A percentile compares a stretch with the other conserved stretches of the same genome.
Evolutionary conservation across 2,797 vertebrate species (phyloP).

Genomic region (Apogon hyalosoma): DNA sequence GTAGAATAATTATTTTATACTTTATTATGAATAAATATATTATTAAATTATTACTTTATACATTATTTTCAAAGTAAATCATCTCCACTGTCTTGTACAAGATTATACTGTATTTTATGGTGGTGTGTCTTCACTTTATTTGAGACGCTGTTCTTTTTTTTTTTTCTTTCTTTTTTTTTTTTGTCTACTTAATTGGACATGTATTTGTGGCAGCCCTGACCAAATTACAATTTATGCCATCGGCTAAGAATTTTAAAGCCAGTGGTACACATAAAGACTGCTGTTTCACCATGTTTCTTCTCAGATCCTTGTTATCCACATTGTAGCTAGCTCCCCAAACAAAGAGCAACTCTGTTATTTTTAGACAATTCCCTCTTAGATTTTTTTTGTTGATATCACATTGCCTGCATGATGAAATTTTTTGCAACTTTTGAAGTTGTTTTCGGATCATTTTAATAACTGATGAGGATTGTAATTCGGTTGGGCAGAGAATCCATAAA

Average conservation of each 20-base stretch:
- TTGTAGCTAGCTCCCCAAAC: constrained; percentile 34
- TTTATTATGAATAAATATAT: background rate
- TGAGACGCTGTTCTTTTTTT: constrained; percentile 15
- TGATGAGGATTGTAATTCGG: constrained; percentile 71
- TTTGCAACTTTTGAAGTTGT: constrained; percentile 44
- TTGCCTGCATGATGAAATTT: constrained; percentile 56
- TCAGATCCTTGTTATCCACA: constrained; percentile 29
- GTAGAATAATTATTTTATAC: too few species aligned
- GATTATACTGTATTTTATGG: constrained; percentile 52
- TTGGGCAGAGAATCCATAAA: constrained; percentile 86
- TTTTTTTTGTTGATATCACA: constrained; percentile 25
- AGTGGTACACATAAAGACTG: constrained; percentile 82
- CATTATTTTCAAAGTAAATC: constrained; percentile 1
- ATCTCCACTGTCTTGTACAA: constrained; percentile 43
- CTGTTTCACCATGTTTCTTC: constrained; percentile 73
- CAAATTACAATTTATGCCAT: constrained; percentile 59
- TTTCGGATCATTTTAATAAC: constrained; percentile 27
- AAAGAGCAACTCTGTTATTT: constrained; percentile 19
- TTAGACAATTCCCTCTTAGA: constrained; percentile 1
- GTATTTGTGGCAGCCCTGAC: constrained; percentile 82
- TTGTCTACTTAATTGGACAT: constrained; percentile 74
- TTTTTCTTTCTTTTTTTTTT: constrained; percentile 23
- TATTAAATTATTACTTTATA: background rate
- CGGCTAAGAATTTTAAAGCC: constrained; percentile 12
- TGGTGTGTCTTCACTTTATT: constrained; percentile 46